These are phyloP conservation scores for Drosophila greeni DNA, from an alignment of 2,888 invertebrate genomes.

Conservation along the genomic window DNA sequence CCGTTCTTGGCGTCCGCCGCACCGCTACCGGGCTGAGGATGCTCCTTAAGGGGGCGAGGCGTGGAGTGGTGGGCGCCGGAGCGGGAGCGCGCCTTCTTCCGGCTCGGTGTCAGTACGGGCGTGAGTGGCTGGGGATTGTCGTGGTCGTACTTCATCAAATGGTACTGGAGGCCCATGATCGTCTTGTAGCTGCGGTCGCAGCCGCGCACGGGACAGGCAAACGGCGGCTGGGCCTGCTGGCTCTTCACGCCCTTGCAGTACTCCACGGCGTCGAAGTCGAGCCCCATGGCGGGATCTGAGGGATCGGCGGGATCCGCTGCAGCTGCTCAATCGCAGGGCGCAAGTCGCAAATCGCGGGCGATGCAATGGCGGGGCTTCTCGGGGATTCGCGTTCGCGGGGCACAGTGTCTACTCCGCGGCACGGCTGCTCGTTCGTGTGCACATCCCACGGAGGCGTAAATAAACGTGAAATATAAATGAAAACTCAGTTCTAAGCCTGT, in stretches of 20 bases:
- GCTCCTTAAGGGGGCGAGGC: slow-evolving; percentile 67
- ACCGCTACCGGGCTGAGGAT: slow-evolving; percentile 30
- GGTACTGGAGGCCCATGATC: slow-evolving; percentile 91
- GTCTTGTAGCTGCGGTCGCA: slow-evolving; percentile 93
- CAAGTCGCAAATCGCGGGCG: slow-evolving; percentile 21
- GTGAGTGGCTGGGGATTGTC: slow-evolving; percentile 86
- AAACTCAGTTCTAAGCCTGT: slow-evolving; percentile 9
- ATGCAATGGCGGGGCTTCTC: slow-evolving; percentile 16
- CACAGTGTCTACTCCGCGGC: slow-evolving; percentile 37
- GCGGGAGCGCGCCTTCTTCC: slow-evolving; percentile 82
- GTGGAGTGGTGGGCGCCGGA: slow-evolving; percentile 80
- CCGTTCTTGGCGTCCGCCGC: slow-evolving; percentile 55
- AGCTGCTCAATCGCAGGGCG: slow-evolving; percentile 30
- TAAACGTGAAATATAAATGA: slow-evolving; percentile 63
- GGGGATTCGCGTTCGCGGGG: slow-evolving; percentile 24
- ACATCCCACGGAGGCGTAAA: slow-evolving; percentile 53
- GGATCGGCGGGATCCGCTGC: slow-evolving; percentile 40
- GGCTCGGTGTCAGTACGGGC: slow-evolving; percentile 82
- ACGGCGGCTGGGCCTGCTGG: slow-evolving; percentile 86
- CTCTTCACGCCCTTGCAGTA: slow-evolving; percentile 87
- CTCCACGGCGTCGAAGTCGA: slow-evolving; percentile 91
- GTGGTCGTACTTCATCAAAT: slow-evolving; percentile 91
- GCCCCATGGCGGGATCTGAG: slow-evolving; percentile 81
- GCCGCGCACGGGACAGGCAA: slow-evolving; percentile 90
- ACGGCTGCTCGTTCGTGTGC: slow-evolving; percentile 28